phyloP scores from a whole-genome alignment of 2,113 vertebrate genomes.

The Shinisaurus crocodilurus region DNA sequence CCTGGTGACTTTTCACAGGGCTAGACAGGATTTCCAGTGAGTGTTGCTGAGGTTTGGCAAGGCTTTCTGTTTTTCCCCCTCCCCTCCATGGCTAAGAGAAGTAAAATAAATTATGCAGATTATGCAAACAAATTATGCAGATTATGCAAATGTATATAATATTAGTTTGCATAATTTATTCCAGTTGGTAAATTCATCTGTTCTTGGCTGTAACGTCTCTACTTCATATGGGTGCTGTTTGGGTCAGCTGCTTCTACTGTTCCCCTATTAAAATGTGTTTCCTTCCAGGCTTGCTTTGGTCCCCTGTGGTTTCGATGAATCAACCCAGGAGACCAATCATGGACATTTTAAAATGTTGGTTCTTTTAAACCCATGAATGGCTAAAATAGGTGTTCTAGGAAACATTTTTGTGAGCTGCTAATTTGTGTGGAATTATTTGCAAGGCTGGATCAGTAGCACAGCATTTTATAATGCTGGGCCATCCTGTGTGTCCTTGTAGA shows the following conservation, averaged over 20 bases:
- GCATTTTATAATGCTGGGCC: not conserved
- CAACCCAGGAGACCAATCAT: not conserved
- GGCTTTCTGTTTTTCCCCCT: not conserved
- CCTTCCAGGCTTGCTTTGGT: not conserved
- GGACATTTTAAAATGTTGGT: not conserved
- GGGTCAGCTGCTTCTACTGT: not conserved
- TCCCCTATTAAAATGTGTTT: conserved; percentile 16
- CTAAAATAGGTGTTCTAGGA: not conserved
- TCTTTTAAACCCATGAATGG: not conserved
- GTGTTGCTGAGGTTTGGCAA: not conserved
- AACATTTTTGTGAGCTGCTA: not conserved
- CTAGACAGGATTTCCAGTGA: not conserved
- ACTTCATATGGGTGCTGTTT: not conserved
- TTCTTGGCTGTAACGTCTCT: not conserved
- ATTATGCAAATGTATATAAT: not conserved
- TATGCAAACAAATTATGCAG: not conserved
- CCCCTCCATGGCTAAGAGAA: not conserved
- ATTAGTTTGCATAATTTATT: conserved; percentile 11
- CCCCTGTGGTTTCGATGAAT: not conserved
- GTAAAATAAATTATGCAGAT: not conserved
- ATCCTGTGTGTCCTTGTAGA: not conserved
- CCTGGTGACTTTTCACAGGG: not conserved
- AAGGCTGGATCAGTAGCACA: not conserved
- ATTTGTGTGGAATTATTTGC: not conserved
- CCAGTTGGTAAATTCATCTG: not conserved